phyloP scores from a whole-genome alignment of 37 sponge, comb jelly and placozoan genomes.

The Axinella damicornis region DNA sequence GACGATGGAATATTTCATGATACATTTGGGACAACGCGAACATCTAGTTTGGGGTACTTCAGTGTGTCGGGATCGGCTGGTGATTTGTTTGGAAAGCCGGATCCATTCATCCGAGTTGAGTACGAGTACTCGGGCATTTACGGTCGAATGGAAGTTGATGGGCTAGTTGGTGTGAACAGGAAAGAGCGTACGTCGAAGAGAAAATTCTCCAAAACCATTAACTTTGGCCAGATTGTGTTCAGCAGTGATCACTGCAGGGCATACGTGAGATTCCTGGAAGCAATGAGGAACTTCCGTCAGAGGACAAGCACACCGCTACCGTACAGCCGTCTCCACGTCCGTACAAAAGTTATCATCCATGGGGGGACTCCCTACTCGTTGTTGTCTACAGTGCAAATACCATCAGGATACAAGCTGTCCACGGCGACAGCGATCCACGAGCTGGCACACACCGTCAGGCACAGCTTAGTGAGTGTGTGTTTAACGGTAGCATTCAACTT shows the following conservation, averaged over 20 bases:
- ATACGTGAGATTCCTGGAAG: neutral
- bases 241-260: slow-evolving; percentile 38
- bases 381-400: neutral
- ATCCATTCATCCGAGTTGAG: too few species aligned
- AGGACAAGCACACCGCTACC: neutral
- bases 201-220: neutral
- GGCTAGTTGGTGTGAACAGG: too few species aligned
- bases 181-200: neutral
- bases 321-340: slow-evolving; percentile 1
- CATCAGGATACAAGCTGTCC: neutral
- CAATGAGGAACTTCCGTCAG: slow-evolving; percentile 2
- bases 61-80: too few species aligned
- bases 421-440: slow-evolving; percentile 19
- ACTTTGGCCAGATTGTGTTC: slow-evolving; percentile 18
- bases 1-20: too few species aligned
- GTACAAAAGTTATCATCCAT: neutral
- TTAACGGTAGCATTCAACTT: too few species aligned
- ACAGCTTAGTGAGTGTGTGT: slow-evolving; percentile 17
- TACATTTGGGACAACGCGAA: neutral
- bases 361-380: slow-evolving; percentile 13
- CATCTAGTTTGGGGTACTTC: neutral
- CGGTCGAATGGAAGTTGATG: too few species aligned
- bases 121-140: too few species aligned
- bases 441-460: slow-evolving; percentile 47
- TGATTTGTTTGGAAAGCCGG: too few species aligned